These are phyloP conservation scores for Scatophagus argus DNA, from an alignment of 2,113 vertebrate genomes.

Conservation along the genomic window DNA sequence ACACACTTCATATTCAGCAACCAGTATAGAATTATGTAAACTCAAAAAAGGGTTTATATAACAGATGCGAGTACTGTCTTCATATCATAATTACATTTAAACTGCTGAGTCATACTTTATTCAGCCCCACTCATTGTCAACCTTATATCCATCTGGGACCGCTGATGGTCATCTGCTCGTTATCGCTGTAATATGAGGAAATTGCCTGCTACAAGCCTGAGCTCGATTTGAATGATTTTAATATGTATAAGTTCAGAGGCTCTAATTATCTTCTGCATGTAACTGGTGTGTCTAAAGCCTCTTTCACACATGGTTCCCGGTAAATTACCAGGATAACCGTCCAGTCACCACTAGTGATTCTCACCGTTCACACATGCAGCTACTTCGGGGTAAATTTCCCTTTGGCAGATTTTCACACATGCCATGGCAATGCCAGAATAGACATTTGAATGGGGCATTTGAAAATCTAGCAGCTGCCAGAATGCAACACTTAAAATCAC, in stretches of 20 bases:
- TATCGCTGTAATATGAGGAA: not conserved
- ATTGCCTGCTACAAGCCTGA: constrained; percentile 9
- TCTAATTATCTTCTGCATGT: constrained; percentile 42
- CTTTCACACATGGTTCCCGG: too few species aligned
- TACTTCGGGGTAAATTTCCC: too few species aligned
- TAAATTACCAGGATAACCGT: too few species aligned
- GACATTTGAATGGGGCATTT: too few species aligned
- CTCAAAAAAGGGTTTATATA: not conserved
- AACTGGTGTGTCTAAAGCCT: constrained; percentile 26
- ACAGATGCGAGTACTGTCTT: constrained; percentile 3
- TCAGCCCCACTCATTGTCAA: not conserved
- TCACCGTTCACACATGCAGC: too few species aligned
- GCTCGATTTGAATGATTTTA: constrained; percentile 38
- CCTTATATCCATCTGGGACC: not conserved
- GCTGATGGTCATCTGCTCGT: constrained; percentile 34
- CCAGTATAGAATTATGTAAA: not conserved
- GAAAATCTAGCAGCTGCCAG: too few species aligned
- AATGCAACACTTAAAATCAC: too few species aligned
- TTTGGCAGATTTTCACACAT: too few species aligned
- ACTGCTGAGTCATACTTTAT: constrained; percentile 10
- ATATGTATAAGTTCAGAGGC: constrained; percentile 36
- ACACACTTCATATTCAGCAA: not conserved
- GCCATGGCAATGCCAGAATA: too few species aligned
- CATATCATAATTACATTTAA: constrained; percentile 39
- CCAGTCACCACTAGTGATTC: too few species aligned